Conservation (phyloP, 2,113 vertebrate species). For the Halichoeres trimaculatus region DNA sequence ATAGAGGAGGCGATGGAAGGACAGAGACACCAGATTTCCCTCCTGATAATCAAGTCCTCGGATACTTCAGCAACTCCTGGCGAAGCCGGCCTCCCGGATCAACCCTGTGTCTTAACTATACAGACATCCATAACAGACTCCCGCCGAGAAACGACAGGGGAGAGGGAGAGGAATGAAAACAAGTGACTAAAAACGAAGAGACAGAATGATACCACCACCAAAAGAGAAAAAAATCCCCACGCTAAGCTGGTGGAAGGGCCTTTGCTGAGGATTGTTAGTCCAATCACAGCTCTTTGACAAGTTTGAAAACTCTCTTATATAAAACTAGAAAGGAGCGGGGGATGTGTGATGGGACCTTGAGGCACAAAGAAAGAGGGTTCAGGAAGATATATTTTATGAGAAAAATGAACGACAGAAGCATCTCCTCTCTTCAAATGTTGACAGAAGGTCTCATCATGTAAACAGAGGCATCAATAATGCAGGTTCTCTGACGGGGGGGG, state of each 20-base stretch:
- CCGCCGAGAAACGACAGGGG: slow-evolving; percentile 32
- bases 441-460: slow-evolving; percentile 64
- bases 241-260: neutral
- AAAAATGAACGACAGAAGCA: slow-evolving; percentile 28
- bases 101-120: slow-evolving; percentile 44
- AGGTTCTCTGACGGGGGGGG: slow-evolving; percentile 43
- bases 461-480: slow-evolving; percentile 81
- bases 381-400: slow-evolving; percentile 11
- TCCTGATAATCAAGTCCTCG: slow-evolving; percentile 74
- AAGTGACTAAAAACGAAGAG: slow-evolving; percentile 21
- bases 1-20: slow-evolving; percentile 26
- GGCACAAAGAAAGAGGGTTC: slow-evolving; percentile 16
- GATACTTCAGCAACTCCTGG: slow-evolving; percentile 32
- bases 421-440: slow-evolving; percentile 43
- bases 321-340: slow-evolving; percentile 21
- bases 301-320: slow-evolving; percentile 63
- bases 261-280: slow-evolving; percentile 45
- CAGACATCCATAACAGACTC: slow-evolving; percentile 51
- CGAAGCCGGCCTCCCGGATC: slow-evolving; percentile 51
- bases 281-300: slow-evolving; percentile 52
- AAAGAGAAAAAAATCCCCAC: neutral
- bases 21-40: slow-evolving; percentile 63
- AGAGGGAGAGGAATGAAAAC: slow-evolving; percentile 26
- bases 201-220: slow-evolving; percentile 4
- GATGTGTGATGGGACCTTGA: slow-evolving; percentile 16